Conservation (phyloP, 2,888 invertebrate species). For the Noctua pronuba region DNA sequence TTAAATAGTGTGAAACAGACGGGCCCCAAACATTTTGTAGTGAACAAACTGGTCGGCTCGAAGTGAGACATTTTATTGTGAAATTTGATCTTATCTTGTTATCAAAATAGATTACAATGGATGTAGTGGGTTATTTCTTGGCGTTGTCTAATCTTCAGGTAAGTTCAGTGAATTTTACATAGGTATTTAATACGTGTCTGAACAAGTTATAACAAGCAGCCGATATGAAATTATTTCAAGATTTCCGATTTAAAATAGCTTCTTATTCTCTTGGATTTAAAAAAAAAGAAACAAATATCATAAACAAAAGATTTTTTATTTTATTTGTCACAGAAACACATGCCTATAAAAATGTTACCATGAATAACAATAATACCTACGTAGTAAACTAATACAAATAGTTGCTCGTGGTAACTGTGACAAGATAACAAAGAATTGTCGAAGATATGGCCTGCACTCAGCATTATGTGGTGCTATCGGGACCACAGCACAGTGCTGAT, state of each 20-base stretch:
- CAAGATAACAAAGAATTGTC: background rate
- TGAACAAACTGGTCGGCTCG: constrained; percentile 53
- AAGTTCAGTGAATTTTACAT: constrained; percentile 27
- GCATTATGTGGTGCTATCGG: background rate
- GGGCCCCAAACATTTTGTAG: constrained; percentile 58
- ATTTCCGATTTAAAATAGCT: background rate
- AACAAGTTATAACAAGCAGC: background rate
- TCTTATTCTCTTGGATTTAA: background rate
- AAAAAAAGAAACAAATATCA: background rate
- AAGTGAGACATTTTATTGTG: constrained; percentile 49
- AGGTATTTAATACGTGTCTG: background rate
- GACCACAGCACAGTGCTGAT: background rate
- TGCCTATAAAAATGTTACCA: background rate
- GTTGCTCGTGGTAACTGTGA: background rate
- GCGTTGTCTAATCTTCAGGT: constrained; percentile 75
- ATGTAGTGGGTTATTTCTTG: constrained; percentile 74
- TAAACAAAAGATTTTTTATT: background rate
- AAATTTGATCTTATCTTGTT: background rate
- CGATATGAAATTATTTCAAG: background rate
- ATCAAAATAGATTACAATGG: constrained; percentile 39
- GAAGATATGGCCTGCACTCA: background rate
- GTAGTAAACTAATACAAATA: background rate
- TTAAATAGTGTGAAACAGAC: constrained; percentile 70
- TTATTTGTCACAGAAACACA: background rate
- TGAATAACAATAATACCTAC: background rate